Conservation (phyloP, 2,888 invertebrate genomes). For the Dusona sp. region DNA sequence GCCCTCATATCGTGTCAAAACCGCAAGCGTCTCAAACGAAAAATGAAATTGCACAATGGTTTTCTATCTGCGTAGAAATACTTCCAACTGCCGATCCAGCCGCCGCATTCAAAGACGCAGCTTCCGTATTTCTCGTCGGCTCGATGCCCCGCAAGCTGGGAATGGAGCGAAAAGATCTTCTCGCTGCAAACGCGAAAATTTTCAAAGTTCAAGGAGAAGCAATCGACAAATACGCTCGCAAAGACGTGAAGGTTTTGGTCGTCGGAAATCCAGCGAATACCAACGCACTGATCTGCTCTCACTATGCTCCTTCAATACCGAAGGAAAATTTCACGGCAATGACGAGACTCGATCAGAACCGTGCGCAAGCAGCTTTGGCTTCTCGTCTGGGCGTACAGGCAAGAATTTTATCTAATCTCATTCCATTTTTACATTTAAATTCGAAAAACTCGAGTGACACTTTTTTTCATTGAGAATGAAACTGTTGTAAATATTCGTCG, state of each 20-base stretch:
- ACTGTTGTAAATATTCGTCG: not conserved
- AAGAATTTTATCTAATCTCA: conserved; percentile 19
- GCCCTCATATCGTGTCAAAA: not conserved
- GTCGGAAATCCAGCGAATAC: conserved; percentile 99
- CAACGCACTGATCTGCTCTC: conserved; percentile 97
- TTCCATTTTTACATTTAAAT: not conserved
- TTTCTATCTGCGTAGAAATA: conserved; percentile 86
- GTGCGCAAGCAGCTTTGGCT: conserved; percentile 96
- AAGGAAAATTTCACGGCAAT: conserved; percentile 98
- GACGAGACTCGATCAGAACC: conserved; percentile 99
- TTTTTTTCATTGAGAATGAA: not conserved
- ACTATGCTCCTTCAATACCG: conserved; percentile 98
- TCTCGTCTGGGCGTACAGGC: conserved; percentile 87
- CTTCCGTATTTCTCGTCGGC: conserved; percentile 98
- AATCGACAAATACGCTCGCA: conserved; percentile 94
- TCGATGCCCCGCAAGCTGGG: conserved; percentile 99
- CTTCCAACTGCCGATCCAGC: conserved; percentile 95
- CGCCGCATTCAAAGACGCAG: conserved; percentile 97
- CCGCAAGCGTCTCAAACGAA: not conserved
- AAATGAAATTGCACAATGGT: not conserved
- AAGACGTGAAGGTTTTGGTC: conserved; percentile 97
- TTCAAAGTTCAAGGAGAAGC: conserved; percentile 99
- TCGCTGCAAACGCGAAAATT: conserved; percentile 98
- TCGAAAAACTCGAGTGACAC: not conserved
- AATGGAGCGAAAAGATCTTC: conserved; percentile 99